Evolutionary conservation across 2,113 vertebrate genomes (phyloP).

Genomic region (Mus musculus): GRCm39 chr12:10270501-10271000

Average conservation of each 20-base stretch:
- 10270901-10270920: neutral
- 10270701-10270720: neutral
- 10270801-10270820: neutral
- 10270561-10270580: neutral
- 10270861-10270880: neutral
- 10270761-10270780: fast-evolving
- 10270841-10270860: neutral
- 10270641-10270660: neutral
- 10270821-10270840: neutral
- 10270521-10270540: neutral
- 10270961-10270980: neutral
- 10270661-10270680: neutral
- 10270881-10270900: neutral
- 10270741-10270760: fast-evolving
- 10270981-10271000: neutral
- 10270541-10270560: neutral
- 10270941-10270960: neutral
- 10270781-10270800: neutral
- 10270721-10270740: neutral
- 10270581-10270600: neutral
- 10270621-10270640: neutral
- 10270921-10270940: neutral
- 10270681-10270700: neutral
- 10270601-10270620: neutral
- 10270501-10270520: neutral